phyloP scores from a whole-genome alignment of 2,797 vertebrate genomes.

The Rhadinocentrus ornatus region DNA sequence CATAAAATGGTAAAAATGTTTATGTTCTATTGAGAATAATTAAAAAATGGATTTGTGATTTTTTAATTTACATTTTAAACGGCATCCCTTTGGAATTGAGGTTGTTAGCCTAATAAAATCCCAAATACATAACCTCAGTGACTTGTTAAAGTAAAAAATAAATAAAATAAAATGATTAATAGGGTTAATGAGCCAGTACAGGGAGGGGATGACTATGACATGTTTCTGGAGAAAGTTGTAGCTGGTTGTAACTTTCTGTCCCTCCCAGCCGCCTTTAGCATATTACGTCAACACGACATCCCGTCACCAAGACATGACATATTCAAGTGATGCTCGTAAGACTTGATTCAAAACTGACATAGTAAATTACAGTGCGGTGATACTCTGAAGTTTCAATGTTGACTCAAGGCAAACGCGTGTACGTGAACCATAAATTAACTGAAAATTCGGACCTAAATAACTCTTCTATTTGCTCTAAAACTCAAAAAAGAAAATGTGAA shows the following conservation, averaged over 20 bases:
- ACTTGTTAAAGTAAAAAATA: not conserved
- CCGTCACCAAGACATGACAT: slow-evolving; percentile 59
- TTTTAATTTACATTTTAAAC: not conserved
- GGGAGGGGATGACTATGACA: not conserved
- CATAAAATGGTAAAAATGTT: too few relatives aligned
- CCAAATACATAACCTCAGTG: not conserved
- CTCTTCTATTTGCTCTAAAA: not conserved
- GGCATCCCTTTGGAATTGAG: not conserved
- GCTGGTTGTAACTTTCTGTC: slow-evolving; percentile 17
- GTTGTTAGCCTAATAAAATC: not conserved
- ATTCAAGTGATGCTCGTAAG: slow-evolving; percentile 49
- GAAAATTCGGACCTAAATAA: not conserved
- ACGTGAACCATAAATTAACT: not conserved
- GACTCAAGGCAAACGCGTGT: not conserved
- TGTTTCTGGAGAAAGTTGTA: not conserved
- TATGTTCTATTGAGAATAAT: not conserved
- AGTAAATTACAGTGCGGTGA: not conserved
- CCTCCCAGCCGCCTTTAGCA: slow-evolving; percentile 42
- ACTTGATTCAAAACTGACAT: not conserved
- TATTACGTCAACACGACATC: slow-evolving; percentile 73
- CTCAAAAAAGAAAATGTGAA: not conserved
- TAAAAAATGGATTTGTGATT: too few relatives aligned
- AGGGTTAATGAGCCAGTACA: not conserved
- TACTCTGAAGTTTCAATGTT: not conserved
- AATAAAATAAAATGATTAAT: too few relatives aligned